These are phyloP conservation scores for Trigoniulus corallinus DNA, from an alignment of 1,140 invertebrate species.

Conservation along the genomic window DNA sequence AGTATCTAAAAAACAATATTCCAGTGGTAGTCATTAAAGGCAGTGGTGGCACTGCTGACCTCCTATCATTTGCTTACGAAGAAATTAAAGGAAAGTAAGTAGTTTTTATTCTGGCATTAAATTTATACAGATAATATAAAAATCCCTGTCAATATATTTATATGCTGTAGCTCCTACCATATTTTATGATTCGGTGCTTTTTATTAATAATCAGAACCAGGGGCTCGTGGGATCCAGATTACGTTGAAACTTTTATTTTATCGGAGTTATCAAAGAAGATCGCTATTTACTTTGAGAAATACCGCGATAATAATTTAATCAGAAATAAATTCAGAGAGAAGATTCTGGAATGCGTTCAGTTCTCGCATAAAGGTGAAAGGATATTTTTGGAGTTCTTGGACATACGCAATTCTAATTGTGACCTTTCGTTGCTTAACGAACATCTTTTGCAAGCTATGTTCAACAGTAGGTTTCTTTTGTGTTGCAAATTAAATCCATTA, in stretches of 20 bases:
- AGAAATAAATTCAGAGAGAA: conserved; percentile 22
- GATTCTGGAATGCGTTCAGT: conserved; percentile 23
- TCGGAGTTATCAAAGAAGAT: conserved; percentile 26
- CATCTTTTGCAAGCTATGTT: conserved; percentile 27
- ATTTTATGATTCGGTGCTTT: no score
- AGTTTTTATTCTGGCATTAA: background rate
- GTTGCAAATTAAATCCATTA: no score
- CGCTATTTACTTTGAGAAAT: conserved; percentile 21
- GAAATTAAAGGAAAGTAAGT: conserved; percentile 25
- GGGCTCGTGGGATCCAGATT: conserved; percentile 18
- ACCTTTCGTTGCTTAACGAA: conserved; percentile 25
- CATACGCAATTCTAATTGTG: conserved; percentile 21
- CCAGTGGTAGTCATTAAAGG: conserved; percentile 29
- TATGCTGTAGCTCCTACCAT: no score
- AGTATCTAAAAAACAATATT: conserved; percentile 25
- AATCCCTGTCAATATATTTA: no score
- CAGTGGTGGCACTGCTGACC: conserved; percentile 26
- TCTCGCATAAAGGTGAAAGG: conserved; percentile 20
- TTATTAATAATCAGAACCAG: no score
- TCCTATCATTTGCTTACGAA: conserved; percentile 25
- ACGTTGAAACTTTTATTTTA: conserved; percentile 23
- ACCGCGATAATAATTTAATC: conserved; percentile 18
- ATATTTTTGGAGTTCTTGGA: conserved; percentile 26
- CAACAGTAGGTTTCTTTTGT: conserved; percentile 22
- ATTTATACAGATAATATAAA: background rate